Conservation (phyloP, 1,140 invertebrate genomes). For the Monomorium pharaonis region DNA sequence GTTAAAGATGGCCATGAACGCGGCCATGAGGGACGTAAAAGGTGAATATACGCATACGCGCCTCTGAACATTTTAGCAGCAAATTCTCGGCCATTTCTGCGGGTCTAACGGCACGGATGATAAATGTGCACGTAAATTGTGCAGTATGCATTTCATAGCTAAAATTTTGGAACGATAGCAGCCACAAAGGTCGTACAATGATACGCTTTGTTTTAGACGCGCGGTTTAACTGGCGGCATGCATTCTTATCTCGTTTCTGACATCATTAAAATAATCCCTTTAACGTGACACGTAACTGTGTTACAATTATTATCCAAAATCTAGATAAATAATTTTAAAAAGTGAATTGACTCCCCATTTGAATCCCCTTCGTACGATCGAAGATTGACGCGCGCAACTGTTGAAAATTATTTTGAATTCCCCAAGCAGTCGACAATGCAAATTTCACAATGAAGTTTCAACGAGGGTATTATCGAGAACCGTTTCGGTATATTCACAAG, state of each 20-base stretch:
- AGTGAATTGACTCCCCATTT: neutral
- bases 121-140: conserved; percentile 41
- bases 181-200: neutral
- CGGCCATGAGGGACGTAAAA: conserved; percentile 54
- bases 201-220: neutral
- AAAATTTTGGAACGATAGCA: conserved; percentile 18
- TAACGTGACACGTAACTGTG: neutral
- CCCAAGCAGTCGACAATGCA: neutral
- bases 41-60: conserved; percentile 53
- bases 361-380: neutral
- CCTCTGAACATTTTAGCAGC: conserved; percentile 38
- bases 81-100: conserved; percentile 38
- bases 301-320: neutral
- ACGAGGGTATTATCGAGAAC: conserved; percentile 8
- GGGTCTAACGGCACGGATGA: conserved; percentile 44
- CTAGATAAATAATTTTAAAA: neutral
- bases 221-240: neutral
- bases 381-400: neutral
- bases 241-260: neutral
- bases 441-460: conserved; percentile 16
- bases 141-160: conserved; percentile 3
- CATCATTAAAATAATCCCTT: neutral
- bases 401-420: conserved; percentile 9
- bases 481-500: neutral
- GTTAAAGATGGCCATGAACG: conserved; percentile 58